Evolutionary conservation across 2,888 invertebrate species (phyloP), one percentile per base, ranked within the genome.

Genomic region (Phyllotreta striolata): DNA sequence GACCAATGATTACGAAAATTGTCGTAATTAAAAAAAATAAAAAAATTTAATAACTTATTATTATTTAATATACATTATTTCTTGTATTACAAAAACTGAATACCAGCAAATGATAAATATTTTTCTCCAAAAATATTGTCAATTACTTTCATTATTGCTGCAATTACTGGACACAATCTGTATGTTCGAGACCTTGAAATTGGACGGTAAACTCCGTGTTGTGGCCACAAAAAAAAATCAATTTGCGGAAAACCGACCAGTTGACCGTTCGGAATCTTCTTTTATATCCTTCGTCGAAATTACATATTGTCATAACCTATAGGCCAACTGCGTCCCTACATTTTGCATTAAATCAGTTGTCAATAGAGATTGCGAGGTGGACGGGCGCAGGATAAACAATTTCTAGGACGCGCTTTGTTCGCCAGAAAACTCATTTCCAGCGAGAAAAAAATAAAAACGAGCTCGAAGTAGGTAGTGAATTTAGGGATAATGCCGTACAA

Each of bases 401-500:
- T 41, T 10, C n/a, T 41, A 10, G 10, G 10, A 41, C 41, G 41
- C 52, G 52, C 38, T 52, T 59, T 59, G 49, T 59, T 59, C 59
- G 37, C 40, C 51, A 43, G 59, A 51, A 59, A 59, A 43, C 41
- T 59, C 59, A 59, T 59, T 59, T 59, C 59, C 59, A 51, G 38
- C 14, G 57, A 51, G 24, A 24, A 24, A 59, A 59, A 59, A 51
- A 51, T 51, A 41, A 51, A 51, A 59, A 49, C 24, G 6, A 58
- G 24, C 57, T 49, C 40, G 46, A 49, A 51, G 59, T 41, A 12
- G 49, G 51, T 51, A 59, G 59, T 59, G 59, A 52, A 52, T 52
- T 52, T 52, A 38, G 38, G 52, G 52, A 59, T 59, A 43, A 59
- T 49, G 40, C 59, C 59, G n/a, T 51, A 51, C 35, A 51, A 59